Base-by-base conservation (phyloP, 2,888 invertebrate genomes). In the Clepsis dumicolana region DNA sequence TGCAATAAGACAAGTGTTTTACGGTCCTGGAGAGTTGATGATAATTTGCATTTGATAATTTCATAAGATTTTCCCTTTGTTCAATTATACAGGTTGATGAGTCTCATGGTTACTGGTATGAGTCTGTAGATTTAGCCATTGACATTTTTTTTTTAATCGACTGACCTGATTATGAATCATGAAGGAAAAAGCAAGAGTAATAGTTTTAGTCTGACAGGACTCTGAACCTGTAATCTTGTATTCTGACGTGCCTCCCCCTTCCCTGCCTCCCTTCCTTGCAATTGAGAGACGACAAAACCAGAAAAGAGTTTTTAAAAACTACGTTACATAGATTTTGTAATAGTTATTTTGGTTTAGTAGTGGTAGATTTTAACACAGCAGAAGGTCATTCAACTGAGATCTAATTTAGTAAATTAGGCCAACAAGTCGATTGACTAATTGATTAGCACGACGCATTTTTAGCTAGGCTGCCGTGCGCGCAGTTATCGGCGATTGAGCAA, bases 1-100 rank as follows among this genome's bases (percentile, higher is more conserved):
- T 79, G 83, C 81, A 81, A 83, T 89, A 89, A 88, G 81, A 79
- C 80, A 75, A 80, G 73, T 81, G 80, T 83, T 87, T 85, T 85
- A 87, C 86, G 80, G 77, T 74, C 81, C 76, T 75, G 79, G 77
- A 78, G 41, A 65, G 67, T 66, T 67, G 64, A 35, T 57, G 41
- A 59, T 72, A 70, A 67, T 69, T 71, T 70, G 65, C 70, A 70
- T 64, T 54, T 38, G 61, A 65, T 61, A 64, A 65, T 65, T 56
- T 61, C 61, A 72, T 70, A 64, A 67, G 57, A 63, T 57, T 53
- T 64, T 57, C 59, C 59, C 63, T 68, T 64, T 64, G 68, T 64
- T 64, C 18, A 57, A 35, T 57, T 52, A 38, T 59, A 27, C 64
- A 16, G 4, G 38, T 38, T 29, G 44, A 32, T 44, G 63, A 63